A percentile compares a stretch with the other conserved stretches of the same genome.
Evolutionary conservation across 2,797 vertebrate genomes (phyloP).

Genomic region (Orientallactaga sibirica): DNA sequence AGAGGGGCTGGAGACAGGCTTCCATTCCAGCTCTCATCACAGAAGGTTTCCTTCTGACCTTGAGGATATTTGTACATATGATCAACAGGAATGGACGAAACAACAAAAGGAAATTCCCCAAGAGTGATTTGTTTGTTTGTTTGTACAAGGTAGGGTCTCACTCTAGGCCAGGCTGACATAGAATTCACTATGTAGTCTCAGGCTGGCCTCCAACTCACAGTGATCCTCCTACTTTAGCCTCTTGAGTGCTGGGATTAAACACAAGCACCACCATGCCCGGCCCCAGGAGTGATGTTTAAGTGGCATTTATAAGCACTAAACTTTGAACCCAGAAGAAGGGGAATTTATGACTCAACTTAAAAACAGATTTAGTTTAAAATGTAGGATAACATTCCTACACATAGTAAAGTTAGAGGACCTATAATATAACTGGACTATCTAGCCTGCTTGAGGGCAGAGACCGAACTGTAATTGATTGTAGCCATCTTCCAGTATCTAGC

Average conservation of each 20-base stretch:
- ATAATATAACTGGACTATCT: not conserved
- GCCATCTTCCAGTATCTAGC: not conserved
- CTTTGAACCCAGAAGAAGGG: not conserved
- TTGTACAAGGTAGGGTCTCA: too few species aligned
- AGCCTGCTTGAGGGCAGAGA: not conserved
- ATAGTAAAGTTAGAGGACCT: not conserved
- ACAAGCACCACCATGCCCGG: too few species aligned
- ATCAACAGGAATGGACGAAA: not conserved
- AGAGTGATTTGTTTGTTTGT: not conserved
- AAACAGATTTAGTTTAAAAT: not conserved
- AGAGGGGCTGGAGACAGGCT: not conserved
- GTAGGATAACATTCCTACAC: not conserved
- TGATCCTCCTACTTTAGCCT: too few species aligned
- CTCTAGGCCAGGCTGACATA: too few species aligned
- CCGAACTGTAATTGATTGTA: not conserved
- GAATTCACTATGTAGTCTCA: too few species aligned
- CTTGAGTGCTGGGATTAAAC: too few species aligned
- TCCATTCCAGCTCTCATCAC: not conserved
- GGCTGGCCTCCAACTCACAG: too few species aligned
- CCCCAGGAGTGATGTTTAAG: slow-evolving; percentile 25
- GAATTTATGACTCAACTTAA: not conserved
- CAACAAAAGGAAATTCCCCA: not conserved
- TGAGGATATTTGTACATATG: not conserved
- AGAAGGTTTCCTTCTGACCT: not conserved
- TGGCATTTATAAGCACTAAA: slow-evolving; percentile 4